Evolutionary conservation across 2,888 invertebrate genomes (phyloP).

Genomic region (Galerucella nymphaeae): DNA sequence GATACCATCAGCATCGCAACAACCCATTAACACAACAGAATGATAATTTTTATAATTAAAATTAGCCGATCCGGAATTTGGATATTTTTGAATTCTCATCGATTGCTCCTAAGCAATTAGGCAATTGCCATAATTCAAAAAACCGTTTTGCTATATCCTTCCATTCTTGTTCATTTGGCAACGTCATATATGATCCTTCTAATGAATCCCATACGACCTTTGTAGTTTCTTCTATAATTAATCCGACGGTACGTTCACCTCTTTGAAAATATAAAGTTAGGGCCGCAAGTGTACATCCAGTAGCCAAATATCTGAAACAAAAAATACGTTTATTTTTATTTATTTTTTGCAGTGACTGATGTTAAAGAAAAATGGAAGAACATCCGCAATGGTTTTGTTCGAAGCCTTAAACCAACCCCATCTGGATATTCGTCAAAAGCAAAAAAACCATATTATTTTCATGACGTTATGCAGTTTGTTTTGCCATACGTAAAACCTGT

Average conservation of each 20-base stretch:
- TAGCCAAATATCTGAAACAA: constrained; percentile 25
- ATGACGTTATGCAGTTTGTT: constrained; percentile 16
- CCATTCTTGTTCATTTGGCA: too few species aligned
- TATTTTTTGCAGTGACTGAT: constrained; percentile 11
- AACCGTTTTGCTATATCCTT: too few species aligned
- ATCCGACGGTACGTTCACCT: constrained; percentile 18
- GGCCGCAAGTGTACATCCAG: constrained; percentile 23
- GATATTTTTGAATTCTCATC: constrained; percentile 16
- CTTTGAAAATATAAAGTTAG: constrained; percentile 18
- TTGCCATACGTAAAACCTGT: constrained; percentile 17
- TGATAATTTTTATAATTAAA: constrained; percentile 12
- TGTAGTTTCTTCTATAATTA: constrained; percentile 18
- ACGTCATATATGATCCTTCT: neutral
- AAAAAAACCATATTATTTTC: constrained; percentile 17
- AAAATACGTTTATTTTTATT: neutral
- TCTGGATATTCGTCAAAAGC: constrained; percentile 18
- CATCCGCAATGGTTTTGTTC: constrained; percentile 11
- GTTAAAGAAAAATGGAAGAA: constrained; percentile 13
- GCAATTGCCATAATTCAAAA: too few species aligned
- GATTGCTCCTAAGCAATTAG: too few species aligned
- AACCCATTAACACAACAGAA: too few species aligned
- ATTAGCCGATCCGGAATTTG: constrained; percentile 23
- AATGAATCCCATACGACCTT: constrained; percentile 1
- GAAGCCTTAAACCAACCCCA: constrained; percentile 19
- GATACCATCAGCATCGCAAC: too few species aligned